Conservation (phyloP, 2,113 vertebrate genomes). For the Cyanoramphus novaezelandiae region DNA sequence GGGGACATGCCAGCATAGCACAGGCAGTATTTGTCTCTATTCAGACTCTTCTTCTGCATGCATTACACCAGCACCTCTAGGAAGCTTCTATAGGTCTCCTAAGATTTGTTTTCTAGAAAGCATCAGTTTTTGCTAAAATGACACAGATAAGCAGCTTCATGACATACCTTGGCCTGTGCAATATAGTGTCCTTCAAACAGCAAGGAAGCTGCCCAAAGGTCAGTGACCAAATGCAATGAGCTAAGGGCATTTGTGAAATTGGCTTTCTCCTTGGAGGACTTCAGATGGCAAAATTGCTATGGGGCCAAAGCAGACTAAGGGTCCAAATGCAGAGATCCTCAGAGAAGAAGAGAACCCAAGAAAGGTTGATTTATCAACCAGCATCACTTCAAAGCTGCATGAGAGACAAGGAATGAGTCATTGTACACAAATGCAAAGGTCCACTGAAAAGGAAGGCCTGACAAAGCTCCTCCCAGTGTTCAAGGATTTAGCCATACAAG, state of each 20-base stretch:
- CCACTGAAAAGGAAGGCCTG: background rate
- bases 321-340: background rate
- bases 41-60: background rate
- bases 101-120: background rate
- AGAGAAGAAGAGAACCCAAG: background rate
- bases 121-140: background rate
- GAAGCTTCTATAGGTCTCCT: background rate
- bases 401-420: background rate
- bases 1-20: background rate
- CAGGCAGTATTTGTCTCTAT: background rate
- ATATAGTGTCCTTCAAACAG: background rate
- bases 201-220: background rate
- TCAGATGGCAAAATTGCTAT: background rate
- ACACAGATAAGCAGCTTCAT: background rate
- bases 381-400: background rate
- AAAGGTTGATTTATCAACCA: background rate
- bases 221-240: background rate
- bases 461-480: fast-evolving
- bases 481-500: background rate
- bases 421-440: background rate
- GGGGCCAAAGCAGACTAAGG: background rate
- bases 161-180: background rate
- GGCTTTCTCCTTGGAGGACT: background rate
- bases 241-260: background rate
- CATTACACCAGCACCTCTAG: background rate